phyloP scores from a whole-genome alignment of 2,797 vertebrate genomes.

The Periophthalmus magnuspinnatus region DNA sequence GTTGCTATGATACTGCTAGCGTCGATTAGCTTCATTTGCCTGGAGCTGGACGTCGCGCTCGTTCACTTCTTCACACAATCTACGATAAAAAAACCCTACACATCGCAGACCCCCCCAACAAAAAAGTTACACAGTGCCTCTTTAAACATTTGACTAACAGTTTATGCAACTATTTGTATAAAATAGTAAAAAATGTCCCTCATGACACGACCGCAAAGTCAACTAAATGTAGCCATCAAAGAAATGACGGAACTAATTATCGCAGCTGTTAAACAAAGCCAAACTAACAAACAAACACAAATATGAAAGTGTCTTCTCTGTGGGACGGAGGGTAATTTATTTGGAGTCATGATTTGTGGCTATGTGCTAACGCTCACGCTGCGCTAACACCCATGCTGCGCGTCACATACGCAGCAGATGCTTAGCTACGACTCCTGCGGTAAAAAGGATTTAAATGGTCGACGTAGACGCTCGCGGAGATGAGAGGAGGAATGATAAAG shows the following conservation, averaged over 20 bases:
- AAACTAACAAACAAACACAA: slow-evolving; percentile 59
- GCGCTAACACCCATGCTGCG: slow-evolving; percentile 53
- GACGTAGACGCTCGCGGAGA: slow-evolving; percentile 32
- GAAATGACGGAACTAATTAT: slow-evolving; percentile 62
- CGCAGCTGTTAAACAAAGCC: slow-evolving; percentile 60
- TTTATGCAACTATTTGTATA: no score
- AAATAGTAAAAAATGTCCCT: neutral
- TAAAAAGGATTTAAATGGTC: slow-evolving; percentile 61
- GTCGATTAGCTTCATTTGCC: no score
- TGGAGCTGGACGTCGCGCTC: no score
- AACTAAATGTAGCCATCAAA: slow-evolving; percentile 54
- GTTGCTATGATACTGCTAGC: no score
- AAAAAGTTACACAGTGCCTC: no score
- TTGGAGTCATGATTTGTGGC: slow-evolving; percentile 67
- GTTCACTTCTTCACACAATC: no score
- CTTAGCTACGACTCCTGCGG: slow-evolving; percentile 59
- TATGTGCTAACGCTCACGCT: slow-evolving; percentile 49
- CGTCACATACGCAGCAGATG: slow-evolving; percentile 65
- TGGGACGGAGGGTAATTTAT: slow-evolving; percentile 64
- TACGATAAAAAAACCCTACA: no score
- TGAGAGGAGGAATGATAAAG: slow-evolving; percentile 16
- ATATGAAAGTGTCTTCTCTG: slow-evolving; percentile 60
- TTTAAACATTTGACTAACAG: no score
- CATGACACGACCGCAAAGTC: slow-evolving; percentile 19
- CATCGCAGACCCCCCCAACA: no score